phyloP scores from a whole-genome alignment of 1,140 invertebrate genomes.

The Drosophila sp. region DNA sequence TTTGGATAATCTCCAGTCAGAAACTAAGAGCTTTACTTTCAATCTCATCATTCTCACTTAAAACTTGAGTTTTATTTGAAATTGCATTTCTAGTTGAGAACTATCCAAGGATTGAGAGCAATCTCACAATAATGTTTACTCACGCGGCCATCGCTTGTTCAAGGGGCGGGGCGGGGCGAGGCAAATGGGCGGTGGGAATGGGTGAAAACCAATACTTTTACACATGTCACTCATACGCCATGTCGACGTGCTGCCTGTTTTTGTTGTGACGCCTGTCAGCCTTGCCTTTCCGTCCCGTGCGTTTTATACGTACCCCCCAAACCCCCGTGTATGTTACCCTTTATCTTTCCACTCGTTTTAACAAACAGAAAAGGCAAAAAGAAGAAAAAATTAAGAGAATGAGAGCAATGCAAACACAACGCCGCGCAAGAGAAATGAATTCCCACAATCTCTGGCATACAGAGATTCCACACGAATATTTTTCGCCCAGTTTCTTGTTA shows the following conservation, averaged over 20 bases:
- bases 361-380: not conserved
- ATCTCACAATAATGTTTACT: not conserved
- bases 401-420: conserved; percentile 10
- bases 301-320: not conserved
- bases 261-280: conserved; percentile 59
- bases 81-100: not conserved
- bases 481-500: conserved; percentile 19
- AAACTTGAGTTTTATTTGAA: not conserved
- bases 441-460: not conserved
- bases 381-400: conserved; percentile 14
- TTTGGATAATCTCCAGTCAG: too few species aligned
- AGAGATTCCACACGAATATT: conserved; percentile 20
- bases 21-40: too few species aligned
- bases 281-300: conserved; percentile 54
- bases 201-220: conserved; percentile 24
- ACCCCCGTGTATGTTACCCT: not conserved
- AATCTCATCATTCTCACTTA: not conserved
- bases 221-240: conserved; percentile 67
- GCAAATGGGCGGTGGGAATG: not conserved
- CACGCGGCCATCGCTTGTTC: not conserved
- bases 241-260: conserved; percentile 58
- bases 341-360: conserved; percentile 20
- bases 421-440: conserved; percentile 3
- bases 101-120: not conserved
- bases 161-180: not conserved